These are phyloP conservation scores for Cantharis nigra DNA, from an alignment of 2,888 invertebrate species.

Conservation along the genomic window DNA sequence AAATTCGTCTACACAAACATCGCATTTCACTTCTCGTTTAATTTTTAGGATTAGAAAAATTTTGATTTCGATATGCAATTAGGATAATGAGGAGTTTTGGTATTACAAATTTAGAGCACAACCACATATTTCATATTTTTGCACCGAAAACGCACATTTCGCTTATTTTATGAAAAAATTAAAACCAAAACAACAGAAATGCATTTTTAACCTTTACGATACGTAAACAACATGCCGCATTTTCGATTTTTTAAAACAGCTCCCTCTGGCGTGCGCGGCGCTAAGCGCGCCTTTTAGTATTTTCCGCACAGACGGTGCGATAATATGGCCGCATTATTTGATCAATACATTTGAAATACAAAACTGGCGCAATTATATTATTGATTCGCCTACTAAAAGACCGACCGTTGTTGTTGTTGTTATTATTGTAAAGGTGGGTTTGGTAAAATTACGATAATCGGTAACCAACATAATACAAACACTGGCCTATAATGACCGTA, in stretches of 20 bases:
- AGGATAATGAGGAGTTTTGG: background rate
- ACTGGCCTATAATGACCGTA: background rate
- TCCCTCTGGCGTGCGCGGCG: slow-evolving; percentile 34
- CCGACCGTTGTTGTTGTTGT: background rate
- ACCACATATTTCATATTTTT: background rate
- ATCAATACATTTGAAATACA: slow-evolving; percentile 32
- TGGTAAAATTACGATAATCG: background rate
- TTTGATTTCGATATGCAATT: background rate
- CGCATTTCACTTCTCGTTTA: slow-evolving; percentile 11
- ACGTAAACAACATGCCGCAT: slow-evolving; percentile 14
- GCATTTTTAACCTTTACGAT: slow-evolving; percentile 15
- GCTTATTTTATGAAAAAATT: background rate
- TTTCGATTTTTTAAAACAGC: slow-evolving; percentile 26
- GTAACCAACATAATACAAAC: background rate
- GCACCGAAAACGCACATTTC: background rate
- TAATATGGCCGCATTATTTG: slow-evolving; percentile 34
- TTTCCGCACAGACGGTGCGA: slow-evolving; percentile 27
- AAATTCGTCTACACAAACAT: slow-evolving; percentile 20
- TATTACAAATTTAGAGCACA: background rate
- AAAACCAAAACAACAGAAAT: background rate
- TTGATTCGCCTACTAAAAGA: slow-evolving; percentile 1
- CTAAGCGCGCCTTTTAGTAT: slow-evolving; percentile 24
- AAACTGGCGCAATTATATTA: slow-evolving; percentile 11
- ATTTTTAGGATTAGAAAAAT: background rate
- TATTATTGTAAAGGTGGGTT: background rate